These are phyloP conservation scores for Loriculus beryllinus DNA, from an alignment of 2,797 vertebrate species.

Conservation along the genomic window DNA sequence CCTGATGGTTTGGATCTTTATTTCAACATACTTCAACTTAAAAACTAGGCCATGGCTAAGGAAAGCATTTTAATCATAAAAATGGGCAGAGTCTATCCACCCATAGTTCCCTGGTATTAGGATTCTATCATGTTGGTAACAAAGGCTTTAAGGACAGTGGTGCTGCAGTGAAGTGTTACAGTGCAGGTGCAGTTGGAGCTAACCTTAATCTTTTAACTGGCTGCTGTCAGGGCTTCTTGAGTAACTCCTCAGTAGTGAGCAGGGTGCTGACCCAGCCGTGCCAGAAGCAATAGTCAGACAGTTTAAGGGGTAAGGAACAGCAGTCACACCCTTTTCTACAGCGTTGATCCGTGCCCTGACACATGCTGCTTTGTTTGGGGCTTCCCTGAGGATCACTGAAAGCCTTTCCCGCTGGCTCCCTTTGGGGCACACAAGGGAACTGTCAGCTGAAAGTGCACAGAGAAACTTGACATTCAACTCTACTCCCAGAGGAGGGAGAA, in stretches of 20 bases:
- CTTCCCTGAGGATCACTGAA: neutral
- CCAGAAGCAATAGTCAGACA: neutral
- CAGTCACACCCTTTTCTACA: neutral
- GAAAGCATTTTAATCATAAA: neutral
- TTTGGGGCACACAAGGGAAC: neutral
- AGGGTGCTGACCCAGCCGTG: neutral
- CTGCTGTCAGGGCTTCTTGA: neutral
- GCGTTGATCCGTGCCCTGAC: fast-evolving
- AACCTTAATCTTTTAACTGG: conserved; percentile 5
- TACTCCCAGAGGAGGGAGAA: neutral
- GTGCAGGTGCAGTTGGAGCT: neutral
- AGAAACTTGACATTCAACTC: neutral
- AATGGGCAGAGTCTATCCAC: conserved; percentile 7
- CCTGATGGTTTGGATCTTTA: conserved; percentile 12
- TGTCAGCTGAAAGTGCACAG: neutral
- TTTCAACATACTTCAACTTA: neutral
- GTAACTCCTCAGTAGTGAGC: neutral
- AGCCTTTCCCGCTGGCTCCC: neutral
- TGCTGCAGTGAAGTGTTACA: neutral
- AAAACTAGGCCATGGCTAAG: neutral
- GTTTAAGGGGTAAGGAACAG: neutral
- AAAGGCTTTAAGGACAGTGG: neutral
- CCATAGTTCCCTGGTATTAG: neutral
- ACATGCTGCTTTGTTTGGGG: neutral
- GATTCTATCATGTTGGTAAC: neutral